These are phyloP conservation scores for Zelleria hepariella DNA, from an alignment of 2,888 invertebrate species.

Conservation along the genomic window DNA sequence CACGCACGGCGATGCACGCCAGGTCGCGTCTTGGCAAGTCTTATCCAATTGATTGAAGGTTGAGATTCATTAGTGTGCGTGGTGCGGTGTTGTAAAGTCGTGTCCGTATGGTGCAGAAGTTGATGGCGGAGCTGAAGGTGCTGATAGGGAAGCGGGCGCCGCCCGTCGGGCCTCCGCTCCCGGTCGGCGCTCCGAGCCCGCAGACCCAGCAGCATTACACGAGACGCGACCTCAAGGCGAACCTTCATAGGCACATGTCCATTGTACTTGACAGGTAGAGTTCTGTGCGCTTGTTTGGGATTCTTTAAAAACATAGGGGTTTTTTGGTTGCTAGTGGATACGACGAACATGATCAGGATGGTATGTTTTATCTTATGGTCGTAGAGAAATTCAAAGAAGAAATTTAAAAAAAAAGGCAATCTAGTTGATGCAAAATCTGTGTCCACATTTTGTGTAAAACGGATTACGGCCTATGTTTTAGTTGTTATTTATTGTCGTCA, in stretches of 20 bases:
- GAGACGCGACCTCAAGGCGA: slow-evolving; percentile 62
- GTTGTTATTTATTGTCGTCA: too few relatives aligned
- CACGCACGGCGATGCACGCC: slow-evolving; percentile 51
- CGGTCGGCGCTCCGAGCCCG: slow-evolving; percentile 27
- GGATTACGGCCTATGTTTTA: too few relatives aligned
- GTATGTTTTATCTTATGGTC: too few relatives aligned
- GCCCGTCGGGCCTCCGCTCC: slow-evolving; percentile 36
- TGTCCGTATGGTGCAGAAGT: slow-evolving; percentile 66
- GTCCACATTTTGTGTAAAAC: too few relatives aligned
- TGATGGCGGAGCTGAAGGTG: slow-evolving; percentile 69
- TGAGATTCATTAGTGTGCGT: slow-evolving; percentile 50
- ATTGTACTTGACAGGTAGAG: slow-evolving; percentile 68
- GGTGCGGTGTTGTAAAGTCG: slow-evolving; percentile 48
- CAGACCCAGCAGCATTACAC: slow-evolving; percentile 52
- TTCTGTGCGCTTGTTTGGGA: slow-evolving; percentile 10
- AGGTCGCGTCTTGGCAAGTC: slow-evolving; percentile 55
- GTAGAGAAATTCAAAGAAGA: too few relatives aligned
- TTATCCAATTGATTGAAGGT: slow-evolving; percentile 42
- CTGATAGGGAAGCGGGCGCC: slow-evolving; percentile 66
- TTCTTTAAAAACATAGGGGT: too few relatives aligned
- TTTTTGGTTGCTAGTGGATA: too few relatives aligned
- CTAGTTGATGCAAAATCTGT: too few relatives aligned
- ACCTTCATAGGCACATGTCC: slow-evolving; percentile 68
- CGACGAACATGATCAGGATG: too few relatives aligned
- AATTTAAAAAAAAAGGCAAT: too few relatives aligned